These are phyloP conservation scores for Epirrhoe alternata DNA, from an alignment of 2,888 invertebrate genomes.

Conservation along the genomic window DNA sequence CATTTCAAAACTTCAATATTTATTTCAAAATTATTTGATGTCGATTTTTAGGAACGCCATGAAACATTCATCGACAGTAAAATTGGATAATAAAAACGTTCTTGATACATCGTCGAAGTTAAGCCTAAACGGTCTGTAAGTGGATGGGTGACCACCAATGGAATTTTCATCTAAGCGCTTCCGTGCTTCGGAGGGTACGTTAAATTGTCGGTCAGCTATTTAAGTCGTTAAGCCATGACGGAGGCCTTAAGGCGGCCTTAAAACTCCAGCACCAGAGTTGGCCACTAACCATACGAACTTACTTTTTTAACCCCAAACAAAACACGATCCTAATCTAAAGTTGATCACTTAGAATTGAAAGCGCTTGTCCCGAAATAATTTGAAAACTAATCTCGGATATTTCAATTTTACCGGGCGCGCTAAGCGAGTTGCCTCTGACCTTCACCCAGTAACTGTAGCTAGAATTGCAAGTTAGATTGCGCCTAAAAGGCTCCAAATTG, in stretches of 20 bases:
- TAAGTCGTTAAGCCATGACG: no score
- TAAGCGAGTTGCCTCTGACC: conserved; percentile 12
- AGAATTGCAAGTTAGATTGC: conserved; percentile 24
- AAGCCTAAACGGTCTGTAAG: no score
- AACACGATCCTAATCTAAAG: conserved; percentile 1
- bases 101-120: no score
- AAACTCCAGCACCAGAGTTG: no score
- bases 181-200: no score
- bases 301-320: background rate
- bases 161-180: no score
- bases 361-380: conserved; percentile 7
- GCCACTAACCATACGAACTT: no score
- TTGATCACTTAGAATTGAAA: conserved; percentile 6
- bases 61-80: background rate
- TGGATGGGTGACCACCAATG: no score
- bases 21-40: background rate
- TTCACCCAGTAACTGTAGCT: conserved; percentile 20
- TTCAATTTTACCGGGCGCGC: conserved; percentile 16
- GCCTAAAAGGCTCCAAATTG: conserved; percentile 23
- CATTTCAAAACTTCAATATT: background rate
- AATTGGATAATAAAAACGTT: background rate
- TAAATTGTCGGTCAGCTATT: no score
- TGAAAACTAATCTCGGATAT: conserved; percentile 24
- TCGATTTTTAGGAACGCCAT: background rate
- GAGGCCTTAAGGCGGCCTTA: no score